phyloP scores from a whole-genome alignment of 2,113 vertebrate genomes.

The Sceloporus undulatus region DNA sequence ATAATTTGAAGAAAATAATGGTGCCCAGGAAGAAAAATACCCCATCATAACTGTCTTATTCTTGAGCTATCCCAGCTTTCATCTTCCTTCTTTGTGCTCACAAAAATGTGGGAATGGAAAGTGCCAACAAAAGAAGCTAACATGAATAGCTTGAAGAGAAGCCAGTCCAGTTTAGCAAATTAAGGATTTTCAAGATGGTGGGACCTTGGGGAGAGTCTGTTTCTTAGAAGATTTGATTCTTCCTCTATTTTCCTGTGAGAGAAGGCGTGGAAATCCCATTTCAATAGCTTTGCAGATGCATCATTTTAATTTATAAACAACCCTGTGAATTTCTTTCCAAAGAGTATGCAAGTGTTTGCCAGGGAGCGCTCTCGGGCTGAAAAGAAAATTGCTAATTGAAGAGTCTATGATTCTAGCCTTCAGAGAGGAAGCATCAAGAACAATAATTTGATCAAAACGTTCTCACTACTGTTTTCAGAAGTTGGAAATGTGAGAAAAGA shows the following conservation, averaged over 20 bases:
- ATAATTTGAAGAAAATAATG: background rate
- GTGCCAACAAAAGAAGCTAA: conserved; percentile 48
- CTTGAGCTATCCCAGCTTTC: conserved; percentile 45
- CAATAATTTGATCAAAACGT: conserved; percentile 60
- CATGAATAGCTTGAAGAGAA: conserved; percentile 42
- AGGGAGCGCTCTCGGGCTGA: conserved; percentile 33
- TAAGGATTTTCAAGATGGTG: conserved; percentile 48
- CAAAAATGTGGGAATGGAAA: conserved; percentile 39
- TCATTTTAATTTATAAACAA: conserved; percentile 54
- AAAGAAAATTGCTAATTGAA: conserved; percentile 62
- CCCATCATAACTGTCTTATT: conserved; percentile 8
- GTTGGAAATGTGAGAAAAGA: conserved; percentile 47
- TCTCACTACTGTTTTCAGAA: conserved; percentile 48
- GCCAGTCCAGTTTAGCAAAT: conserved; percentile 35
- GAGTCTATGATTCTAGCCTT: conserved; percentile 51
- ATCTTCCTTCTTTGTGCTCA: conserved; percentile 31
- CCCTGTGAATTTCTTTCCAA: conserved; percentile 45
- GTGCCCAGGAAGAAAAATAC: conserved; percentile 7
- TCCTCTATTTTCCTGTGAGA: conserved; percentile 18
- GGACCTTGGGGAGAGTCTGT: conserved; percentile 37
- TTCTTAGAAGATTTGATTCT: conserved; percentile 57
- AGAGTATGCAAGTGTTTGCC: conserved; percentile 32
- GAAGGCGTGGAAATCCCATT: conserved; percentile 33
- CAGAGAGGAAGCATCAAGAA: conserved; percentile 59
- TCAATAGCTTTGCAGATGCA: conserved; percentile 34